phyloP scores from a whole-genome alignment of 2,888 invertebrate genomes.

The Mythimna lalbum region DNA sequence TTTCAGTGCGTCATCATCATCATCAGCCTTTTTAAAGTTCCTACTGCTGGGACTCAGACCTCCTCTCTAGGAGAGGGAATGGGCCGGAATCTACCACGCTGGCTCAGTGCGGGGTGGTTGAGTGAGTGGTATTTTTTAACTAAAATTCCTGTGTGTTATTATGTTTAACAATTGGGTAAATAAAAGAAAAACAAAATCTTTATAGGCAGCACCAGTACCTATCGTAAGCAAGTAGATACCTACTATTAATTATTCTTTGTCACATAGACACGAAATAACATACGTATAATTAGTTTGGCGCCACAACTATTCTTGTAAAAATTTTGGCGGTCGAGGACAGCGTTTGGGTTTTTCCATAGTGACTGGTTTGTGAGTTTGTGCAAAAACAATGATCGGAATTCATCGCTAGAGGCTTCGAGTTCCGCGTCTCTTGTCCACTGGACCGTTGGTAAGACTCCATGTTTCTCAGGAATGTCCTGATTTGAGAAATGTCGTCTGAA shows the following conservation, averaged over 20 bases:
- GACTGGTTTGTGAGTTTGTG: conserved; percentile 77
- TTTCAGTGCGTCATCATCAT: no score
- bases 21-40: no score
- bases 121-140: neutral
- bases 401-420: conserved; percentile 68
- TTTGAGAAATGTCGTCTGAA: neutral
- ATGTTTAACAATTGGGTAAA: neutral
- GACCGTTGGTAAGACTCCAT: conserved; percentile 21
- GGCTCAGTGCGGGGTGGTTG: no score
- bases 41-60: no score
- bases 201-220: neutral
- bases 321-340: conserved; percentile 34
- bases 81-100: no score
- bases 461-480: conserved; percentile 29
- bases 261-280: conserved; percentile 5
- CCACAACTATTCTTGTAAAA: conserved; percentile 36
- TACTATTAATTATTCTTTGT: conserved; percentile 10
- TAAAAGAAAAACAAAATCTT: neutral
- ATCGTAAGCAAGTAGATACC: neutral
- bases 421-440: conserved; percentile 67
- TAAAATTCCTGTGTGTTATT: neutral
- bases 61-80: no score
- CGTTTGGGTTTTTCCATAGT: conserved; percentile 74
- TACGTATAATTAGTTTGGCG: conserved; percentile 32
- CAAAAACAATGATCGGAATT: conserved; percentile 77